Evolutionary conservation across 1,140 invertebrate genomes (phyloP), one percentile per base, ranked within the genome.

Genomic region (Hyles euphorbiae): DNA sequence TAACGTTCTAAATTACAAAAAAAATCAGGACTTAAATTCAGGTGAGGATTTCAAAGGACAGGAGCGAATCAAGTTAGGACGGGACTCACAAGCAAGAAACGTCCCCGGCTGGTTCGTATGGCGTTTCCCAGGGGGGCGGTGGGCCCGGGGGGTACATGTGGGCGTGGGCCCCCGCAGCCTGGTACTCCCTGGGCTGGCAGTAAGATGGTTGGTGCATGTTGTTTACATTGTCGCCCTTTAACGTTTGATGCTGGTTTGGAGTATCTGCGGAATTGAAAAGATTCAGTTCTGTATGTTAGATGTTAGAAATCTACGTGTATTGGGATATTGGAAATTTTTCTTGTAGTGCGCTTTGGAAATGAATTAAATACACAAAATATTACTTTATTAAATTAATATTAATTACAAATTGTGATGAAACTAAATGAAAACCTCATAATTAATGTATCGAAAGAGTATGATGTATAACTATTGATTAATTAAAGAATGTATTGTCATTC

Each of bases 221-320:
- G 88, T 90, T 90, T 90, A 90, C 88, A 90, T 90, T 90, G 87
- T 89, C 87, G 84, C 87, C 85, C 77, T 88, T 86, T 65, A 78
- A 62, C 63, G 77, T 74, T 82, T 87, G 71, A 53, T 71, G 78
- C 67, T 81, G 80, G 64, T 76, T 84, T 60, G 85, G 83, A 45
- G 81, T 72, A 87, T 90, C 88, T 90, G 88, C 49, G 87, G 89
- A 81, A 68, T 74, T 68, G 78, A 58, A 60, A 52, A n/a, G 5
- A 52, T 10, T 52, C 33, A 34, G 34, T 52, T 9, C n/a, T 34
- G 36, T 8, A 40, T 40, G 4, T 40, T 2, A 40, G 4, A 5
- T 40, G 4, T 40, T 40, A 40, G 36, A 40, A 40, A 40, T 5
- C 4, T 40, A 0, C 36, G 22, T 22, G 22, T 22, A 22, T 22